Evolutionary conservation across 2,113 vertebrate genomes (phyloP).

Genomic region (Microtus richardsoni): DNA sequence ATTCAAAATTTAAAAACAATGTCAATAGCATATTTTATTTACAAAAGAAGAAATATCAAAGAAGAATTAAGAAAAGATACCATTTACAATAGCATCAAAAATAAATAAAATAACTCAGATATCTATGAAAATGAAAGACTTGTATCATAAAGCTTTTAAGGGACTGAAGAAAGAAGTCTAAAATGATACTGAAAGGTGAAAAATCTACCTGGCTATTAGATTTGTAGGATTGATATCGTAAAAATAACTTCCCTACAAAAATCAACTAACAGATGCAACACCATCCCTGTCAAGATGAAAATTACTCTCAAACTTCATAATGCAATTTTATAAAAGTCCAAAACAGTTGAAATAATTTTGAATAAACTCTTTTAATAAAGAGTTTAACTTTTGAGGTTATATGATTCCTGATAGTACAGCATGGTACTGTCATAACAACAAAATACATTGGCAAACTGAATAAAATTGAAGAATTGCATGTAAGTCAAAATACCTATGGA

Average conservation of each 20-base stretch:
- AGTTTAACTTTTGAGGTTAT: neutral
- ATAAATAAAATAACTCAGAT: neutral
- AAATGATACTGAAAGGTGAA: neutral
- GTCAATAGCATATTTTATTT: neutral
- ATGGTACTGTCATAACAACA: neutral
- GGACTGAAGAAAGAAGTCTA: neutral
- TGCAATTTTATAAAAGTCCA: neutral
- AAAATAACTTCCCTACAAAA: neutral
- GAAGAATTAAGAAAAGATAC: neutral
- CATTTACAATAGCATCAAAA: neutral
- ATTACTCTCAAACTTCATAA: neutral
- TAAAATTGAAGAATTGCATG: neutral
- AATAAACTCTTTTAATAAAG: neutral
- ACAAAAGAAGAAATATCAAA: neutral
- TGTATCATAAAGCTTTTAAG: neutral
- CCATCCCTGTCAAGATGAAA: neutral
- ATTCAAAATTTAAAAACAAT: neutral
- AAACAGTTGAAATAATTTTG: neutral
- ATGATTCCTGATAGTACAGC: neutral
- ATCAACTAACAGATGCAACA: neutral
- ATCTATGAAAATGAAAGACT: neutral
- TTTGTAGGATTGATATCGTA: neutral
- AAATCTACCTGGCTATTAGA: neutral
- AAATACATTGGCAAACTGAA: neutral
- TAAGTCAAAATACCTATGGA: neutral